Conservation (phyloP, 2,888 invertebrate species). For the Tachina lurida region DNA sequence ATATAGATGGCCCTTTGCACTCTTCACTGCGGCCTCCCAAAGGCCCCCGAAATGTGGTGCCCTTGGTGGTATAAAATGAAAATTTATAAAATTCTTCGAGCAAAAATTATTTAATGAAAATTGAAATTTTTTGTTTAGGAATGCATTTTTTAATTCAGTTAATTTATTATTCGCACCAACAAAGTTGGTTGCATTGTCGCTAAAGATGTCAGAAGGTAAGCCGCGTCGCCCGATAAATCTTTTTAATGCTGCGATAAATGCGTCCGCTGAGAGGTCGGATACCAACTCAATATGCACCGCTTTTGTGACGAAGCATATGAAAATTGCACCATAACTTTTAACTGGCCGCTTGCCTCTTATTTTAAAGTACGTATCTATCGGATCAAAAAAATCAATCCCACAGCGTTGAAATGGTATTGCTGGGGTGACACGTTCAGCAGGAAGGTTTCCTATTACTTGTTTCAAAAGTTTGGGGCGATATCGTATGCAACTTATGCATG, state of each 20-base stretch:
- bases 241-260: background rate
- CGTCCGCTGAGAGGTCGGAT: background rate
- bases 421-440: slow-evolving; percentile 32
- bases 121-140: slow-evolving; percentile 16
- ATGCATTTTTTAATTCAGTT: background rate
- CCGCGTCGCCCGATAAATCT: background rate
- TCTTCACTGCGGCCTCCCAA: too few species aligned
- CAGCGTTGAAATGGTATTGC: slow-evolving; percentile 7
- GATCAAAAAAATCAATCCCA: too few species aligned
- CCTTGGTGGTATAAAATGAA: slow-evolving; percentile 39
- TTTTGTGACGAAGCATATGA: background rate
- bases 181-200: background rate
- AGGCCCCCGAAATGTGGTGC: slow-evolving; percentile 48
- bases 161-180: background rate
- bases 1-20: slow-evolving; percentile 25
- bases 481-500: slow-evolving; percentile 39
- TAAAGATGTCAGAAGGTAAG: background rate
- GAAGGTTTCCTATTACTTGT: slow-evolving; percentile 40
- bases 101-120: slow-evolving; percentile 9
- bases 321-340: background rate
- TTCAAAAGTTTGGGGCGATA: slow-evolving; percentile 48
- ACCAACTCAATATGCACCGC: background rate
- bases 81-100: background rate
- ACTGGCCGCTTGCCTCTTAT: background rate
- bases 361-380: background rate